These are phyloP conservation scores for Tarsius wallacei DNA, from an alignment of 2,797 vertebrate species.

Conservation along the genomic window DNA sequence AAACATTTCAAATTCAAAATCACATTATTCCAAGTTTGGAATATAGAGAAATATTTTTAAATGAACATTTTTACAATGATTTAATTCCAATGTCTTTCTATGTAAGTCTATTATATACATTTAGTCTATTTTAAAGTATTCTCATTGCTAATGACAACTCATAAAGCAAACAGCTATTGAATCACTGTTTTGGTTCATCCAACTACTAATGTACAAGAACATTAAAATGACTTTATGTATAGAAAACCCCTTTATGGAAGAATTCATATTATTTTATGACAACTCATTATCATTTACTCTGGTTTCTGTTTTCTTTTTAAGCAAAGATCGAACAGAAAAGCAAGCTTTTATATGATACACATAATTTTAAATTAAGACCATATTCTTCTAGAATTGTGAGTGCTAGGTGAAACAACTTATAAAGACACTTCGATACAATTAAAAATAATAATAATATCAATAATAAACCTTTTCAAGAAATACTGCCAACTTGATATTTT, in stretches of 20 bases:
- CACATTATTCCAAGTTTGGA: background rate
- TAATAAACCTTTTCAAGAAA: background rate
- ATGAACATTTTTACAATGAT: background rate
- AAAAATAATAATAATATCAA: background rate
- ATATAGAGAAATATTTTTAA: background rate
- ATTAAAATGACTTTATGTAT: background rate
- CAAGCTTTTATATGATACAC: background rate
- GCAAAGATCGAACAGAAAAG: background rate
- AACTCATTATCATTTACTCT: conserved; percentile 1
- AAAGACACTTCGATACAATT: conserved; percentile 15
- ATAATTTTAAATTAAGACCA: conserved; percentile 22
- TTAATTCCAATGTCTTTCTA: conserved; percentile 29
- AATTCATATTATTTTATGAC: conserved; percentile 40
- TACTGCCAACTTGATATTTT: background rate
- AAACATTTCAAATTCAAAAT: conserved; percentile 13
- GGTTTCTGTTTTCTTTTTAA: conserved; percentile 26
- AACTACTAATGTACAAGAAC: background rate
- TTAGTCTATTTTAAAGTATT: conserved; percentile 20
- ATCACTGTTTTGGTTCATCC: background rate
- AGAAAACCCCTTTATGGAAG: background rate
- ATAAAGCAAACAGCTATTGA: background rate
- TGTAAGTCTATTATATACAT: background rate
- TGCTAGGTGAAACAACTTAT: conserved; percentile 21
- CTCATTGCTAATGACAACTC: background rate
- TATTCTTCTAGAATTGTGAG: background rate